Conservation (phyloP, 2,113 vertebrate species). For the Cercopithecus mona region DNA sequence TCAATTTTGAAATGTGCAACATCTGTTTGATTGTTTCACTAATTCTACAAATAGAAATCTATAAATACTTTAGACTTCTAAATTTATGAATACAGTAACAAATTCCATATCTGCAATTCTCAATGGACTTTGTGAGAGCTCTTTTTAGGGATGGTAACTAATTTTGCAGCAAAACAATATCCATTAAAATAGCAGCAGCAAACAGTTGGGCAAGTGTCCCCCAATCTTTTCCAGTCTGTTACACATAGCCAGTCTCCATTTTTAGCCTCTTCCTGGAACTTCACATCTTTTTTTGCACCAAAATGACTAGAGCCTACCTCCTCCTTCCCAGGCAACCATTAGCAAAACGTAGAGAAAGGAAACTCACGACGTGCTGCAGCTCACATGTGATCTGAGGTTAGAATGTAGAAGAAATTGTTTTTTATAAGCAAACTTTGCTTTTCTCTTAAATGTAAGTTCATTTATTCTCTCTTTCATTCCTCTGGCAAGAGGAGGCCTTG, state of each 20-base stretch:
- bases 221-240: not conserved
- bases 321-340: not conserved
- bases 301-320: not conserved
- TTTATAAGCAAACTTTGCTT: conserved; percentile 78
- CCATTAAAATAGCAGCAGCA: conserved; percentile 16
- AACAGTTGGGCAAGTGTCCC: not conserved
- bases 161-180: conserved; percentile 36
- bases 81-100: conserved; percentile 70
- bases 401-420: not conserved
- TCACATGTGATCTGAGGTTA: not conserved
- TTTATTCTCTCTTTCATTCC: conserved; percentile 69
- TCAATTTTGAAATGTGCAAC: conserved; percentile 74
- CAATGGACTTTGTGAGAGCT: conserved; percentile 24
- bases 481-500: conserved; percentile 70
- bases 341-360: not conserved
- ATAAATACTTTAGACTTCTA: conserved; percentile 72
- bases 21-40: conserved; percentile 81
- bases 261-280: not conserved
- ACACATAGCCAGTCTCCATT: not conserved
- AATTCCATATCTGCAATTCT: conserved; percentile 59
- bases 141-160: conserved; percentile 26
- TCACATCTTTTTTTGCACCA: not conserved
- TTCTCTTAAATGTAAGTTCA: conserved; percentile 59
- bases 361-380: too few relatives aligned
- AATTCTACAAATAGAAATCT: conserved; percentile 75